A percentile compares a stretch with the other conserved stretches of the same genome.
Evolutionary conservation across 1,140 invertebrate species (phyloP).

Genomic region (Belonocnema kinseyi): DNA sequence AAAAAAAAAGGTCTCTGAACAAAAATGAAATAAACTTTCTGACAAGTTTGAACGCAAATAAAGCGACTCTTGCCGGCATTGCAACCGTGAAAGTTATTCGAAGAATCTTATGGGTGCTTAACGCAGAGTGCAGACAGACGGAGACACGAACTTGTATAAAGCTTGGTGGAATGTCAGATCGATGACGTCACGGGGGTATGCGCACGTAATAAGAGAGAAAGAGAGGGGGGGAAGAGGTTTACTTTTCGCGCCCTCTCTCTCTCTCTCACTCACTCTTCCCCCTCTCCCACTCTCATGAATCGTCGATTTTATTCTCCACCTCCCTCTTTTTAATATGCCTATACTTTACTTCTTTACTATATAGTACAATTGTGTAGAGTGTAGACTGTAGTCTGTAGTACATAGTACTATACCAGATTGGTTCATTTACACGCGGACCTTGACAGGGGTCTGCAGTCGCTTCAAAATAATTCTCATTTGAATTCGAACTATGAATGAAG

Average conservation of each 20-base stretch:
- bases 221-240: conserved; percentile 41
- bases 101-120: conserved; percentile 47
- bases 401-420: background rate
- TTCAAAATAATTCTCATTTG: conserved; percentile 51
- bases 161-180: conserved; percentile 62
- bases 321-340: background rate
- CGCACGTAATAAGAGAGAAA: conserved; percentile 36
- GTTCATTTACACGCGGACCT: conserved; percentile 44
- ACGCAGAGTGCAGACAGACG: conserved; percentile 27
- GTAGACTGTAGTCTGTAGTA: no score
- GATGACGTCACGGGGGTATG: conserved; percentile 58
- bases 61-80: conserved; percentile 21
- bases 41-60: conserved; percentile 8
- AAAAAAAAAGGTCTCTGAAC: background rate
- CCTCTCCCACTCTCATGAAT: conserved; percentile 28
- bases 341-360: no score
- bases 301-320: background rate
- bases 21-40: conserved; percentile 6
- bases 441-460: conserved; percentile 46
- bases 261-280: conserved; percentile 34
- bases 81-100: conserved; percentile 33
- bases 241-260: conserved; percentile 43
- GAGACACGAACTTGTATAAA: conserved; percentile 42
- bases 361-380: no score
- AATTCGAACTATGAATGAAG: conserved; percentile 54